Percentiles rank a stretch among this genome's conserved stretches.
Conservation (phyloP, 1,140 invertebrate species). For the Chlorops oryzae region DNA sequence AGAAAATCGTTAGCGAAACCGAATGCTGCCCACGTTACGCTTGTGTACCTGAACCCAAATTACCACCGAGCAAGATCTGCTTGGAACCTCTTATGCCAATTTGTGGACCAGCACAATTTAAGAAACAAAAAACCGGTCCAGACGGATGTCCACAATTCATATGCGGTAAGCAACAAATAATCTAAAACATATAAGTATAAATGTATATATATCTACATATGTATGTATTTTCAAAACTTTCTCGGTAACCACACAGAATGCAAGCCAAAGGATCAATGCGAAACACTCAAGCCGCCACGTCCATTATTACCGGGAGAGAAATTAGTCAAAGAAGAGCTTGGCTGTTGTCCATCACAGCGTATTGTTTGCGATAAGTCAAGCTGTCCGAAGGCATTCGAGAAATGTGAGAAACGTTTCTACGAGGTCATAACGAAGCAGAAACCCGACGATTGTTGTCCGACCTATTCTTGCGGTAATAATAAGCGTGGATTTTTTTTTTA, state of each 20-base stretch:
- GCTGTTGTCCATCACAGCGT: conserved; percentile 62
- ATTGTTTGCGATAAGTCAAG: conserved; percentile 56
- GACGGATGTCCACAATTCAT: conserved; percentile 63
- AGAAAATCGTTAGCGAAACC: conserved; percentile 50
- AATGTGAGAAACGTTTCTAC: conserved; percentile 56
- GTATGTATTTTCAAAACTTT: not conserved
- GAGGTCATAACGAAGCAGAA: conserved; percentile 47
- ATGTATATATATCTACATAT: not conserved
- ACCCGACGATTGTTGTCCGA: conserved; percentile 58
- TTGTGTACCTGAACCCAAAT: conserved; percentile 55
- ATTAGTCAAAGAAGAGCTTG: conserved; percentile 52
- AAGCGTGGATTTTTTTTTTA: not conserved
- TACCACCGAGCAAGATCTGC: conserved; percentile 50
- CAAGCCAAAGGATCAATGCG: conserved; percentile 62
- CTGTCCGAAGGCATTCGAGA: conserved; percentile 54
- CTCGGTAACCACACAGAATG: conserved; percentile 53
- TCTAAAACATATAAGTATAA: not conserved
- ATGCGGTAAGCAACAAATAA: conserved; percentile 53
- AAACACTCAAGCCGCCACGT: conserved; percentile 47
- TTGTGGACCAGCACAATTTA: conserved; percentile 63
- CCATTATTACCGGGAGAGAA: conserved; percentile 57
- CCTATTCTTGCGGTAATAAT: conserved; percentile 58
- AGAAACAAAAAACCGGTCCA: conserved; percentile 56
- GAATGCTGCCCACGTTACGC: conserved; percentile 65
- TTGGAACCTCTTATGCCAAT: conserved; percentile 57